Percentiles rank a stretch among this genome's conserved stretches.
Conservation (phyloP, 2,888 invertebrate genomes). For the Tupiocoris notatus region DNA sequence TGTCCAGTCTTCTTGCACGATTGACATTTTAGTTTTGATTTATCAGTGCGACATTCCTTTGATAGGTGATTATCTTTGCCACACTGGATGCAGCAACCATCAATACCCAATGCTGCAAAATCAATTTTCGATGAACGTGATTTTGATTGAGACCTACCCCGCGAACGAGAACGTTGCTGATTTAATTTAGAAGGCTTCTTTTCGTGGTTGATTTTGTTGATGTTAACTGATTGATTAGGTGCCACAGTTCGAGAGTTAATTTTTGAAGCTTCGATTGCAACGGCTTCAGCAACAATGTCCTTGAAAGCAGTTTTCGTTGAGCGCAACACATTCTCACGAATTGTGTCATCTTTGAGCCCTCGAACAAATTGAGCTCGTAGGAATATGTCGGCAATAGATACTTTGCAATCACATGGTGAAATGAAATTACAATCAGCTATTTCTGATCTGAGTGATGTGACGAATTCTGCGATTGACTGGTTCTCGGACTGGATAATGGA, state of each 20-base stretch:
- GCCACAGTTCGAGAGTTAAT: background rate
- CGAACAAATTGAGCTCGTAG: constrained; percentile 32
- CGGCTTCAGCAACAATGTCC: constrained; percentile 7
- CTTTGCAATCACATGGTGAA: constrained; percentile 15
- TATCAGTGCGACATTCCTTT: constrained; percentile 3
- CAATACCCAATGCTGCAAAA: background rate
- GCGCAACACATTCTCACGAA: constrained; percentile 8
- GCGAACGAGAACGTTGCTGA: background rate
- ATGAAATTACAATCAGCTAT: constrained; percentile 17
- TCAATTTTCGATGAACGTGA: background rate
- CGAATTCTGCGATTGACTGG: constrained; percentile 22
- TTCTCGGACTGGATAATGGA: constrained; percentile 1
- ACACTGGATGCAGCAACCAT: constrained; percentile 1
- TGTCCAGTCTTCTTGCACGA: background rate
- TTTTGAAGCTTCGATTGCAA: constrained; percentile 14
- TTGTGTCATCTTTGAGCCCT: background rate
- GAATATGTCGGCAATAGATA: constrained; percentile 15
- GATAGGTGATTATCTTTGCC: constrained; percentile 2
- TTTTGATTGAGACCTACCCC: background rate
- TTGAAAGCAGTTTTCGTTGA: background rate
- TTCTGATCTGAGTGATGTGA: background rate
- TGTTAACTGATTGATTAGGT: background rate
- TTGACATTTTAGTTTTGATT: background rate
- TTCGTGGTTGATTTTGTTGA: constrained; percentile 7
- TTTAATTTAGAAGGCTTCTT: background rate